Evolutionary conservation across 2,888 invertebrate genomes (phyloP).

Genomic region (Piscicola geometra): DNA sequence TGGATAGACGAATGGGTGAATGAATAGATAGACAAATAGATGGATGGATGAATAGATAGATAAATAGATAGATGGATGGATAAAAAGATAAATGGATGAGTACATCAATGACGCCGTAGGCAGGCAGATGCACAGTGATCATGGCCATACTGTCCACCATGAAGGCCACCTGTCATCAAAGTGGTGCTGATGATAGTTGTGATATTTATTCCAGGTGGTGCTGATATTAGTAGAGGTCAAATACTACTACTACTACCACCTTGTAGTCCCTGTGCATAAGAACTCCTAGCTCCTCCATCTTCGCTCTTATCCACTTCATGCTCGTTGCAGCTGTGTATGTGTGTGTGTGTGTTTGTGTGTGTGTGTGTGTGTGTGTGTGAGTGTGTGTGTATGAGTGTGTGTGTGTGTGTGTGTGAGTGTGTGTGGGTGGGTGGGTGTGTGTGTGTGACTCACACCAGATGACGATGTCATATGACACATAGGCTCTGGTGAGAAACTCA

Average conservation of each 20-base stretch:
- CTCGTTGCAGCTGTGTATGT: slow-evolving; percentile 71
- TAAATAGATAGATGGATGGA: background rate
- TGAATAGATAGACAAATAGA: background rate
- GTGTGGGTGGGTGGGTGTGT: background rate
- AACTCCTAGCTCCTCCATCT: slow-evolving; percentile 87
- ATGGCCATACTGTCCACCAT: slow-evolving; percentile 85
- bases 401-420: background rate
- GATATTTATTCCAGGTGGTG: too few species aligned
- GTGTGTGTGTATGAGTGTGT: background rate
- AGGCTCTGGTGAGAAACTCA: slow-evolving; percentile 73
- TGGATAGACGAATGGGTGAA: background rate
- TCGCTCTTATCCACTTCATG: slow-evolving; percentile 97
- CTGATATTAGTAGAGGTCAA: too few species aligned
- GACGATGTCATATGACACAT: slow-evolving; percentile 80
- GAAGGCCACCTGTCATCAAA: slow-evolving; percentile 66
- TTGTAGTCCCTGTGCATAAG: slow-evolving; percentile 74
- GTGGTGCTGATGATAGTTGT: too few species aligned
- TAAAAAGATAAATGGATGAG: background rate
- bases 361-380: slow-evolving; percentile 29
- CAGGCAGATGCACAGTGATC: slow-evolving; percentile 86
- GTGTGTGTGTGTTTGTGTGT: background rate
- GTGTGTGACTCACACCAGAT: slow-evolving; percentile 73
- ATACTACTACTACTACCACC: too few species aligned
- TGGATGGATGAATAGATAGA: background rate
- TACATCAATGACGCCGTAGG: slow-evolving; percentile 85